phyloP scores from a whole-genome alignment of 2,888 invertebrate species.

The Bruchidius siliquastri region DNA sequence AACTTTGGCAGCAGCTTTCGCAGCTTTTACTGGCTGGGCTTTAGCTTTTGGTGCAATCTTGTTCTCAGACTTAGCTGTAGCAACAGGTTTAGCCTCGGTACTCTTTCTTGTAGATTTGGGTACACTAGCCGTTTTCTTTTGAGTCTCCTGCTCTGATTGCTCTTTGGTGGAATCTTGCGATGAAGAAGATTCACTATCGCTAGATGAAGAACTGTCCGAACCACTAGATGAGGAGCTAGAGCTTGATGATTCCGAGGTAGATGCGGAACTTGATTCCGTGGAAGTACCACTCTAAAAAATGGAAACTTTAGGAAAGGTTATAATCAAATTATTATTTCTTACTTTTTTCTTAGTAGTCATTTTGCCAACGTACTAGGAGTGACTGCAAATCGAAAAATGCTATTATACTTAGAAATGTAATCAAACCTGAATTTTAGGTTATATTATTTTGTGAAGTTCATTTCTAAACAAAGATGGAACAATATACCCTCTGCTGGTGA shows the following conservation, averaged over 20 bases:
- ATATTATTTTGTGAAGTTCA: no score
- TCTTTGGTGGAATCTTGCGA: conserved; percentile 46
- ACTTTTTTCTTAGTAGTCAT: conserved; percentile 31
- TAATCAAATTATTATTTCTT: conserved; percentile 18
- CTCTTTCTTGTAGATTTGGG: conserved; percentile 41
- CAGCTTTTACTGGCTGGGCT: conserved; percentile 36
- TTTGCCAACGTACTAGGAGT: neutral
- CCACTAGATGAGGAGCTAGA: conserved; percentile 67
- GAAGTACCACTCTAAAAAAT: conserved; percentile 46
- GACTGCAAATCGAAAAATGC: no score
- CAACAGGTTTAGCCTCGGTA: conserved; percentile 27
- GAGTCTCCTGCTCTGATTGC: conserved; percentile 33
- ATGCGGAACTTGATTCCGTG: conserved; percentile 59
- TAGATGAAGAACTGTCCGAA: conserved; percentile 65
- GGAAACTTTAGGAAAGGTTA: neutral
- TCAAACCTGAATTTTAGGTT: no score
- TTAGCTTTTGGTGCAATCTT: conserved; percentile 26
- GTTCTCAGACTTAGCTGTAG: conserved; percentile 20
- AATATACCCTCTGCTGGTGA: no score
- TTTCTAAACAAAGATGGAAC: no score
- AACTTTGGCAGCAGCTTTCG: conserved; percentile 30
- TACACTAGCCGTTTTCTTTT: conserved; percentile 38
- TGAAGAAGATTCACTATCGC: conserved; percentile 67
- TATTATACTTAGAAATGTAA: no score
- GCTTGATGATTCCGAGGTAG: conserved; percentile 62